Evolutionary conservation across 2,888 invertebrate species (phyloP).

Genomic region (Sicus ferrugineus): DNA sequence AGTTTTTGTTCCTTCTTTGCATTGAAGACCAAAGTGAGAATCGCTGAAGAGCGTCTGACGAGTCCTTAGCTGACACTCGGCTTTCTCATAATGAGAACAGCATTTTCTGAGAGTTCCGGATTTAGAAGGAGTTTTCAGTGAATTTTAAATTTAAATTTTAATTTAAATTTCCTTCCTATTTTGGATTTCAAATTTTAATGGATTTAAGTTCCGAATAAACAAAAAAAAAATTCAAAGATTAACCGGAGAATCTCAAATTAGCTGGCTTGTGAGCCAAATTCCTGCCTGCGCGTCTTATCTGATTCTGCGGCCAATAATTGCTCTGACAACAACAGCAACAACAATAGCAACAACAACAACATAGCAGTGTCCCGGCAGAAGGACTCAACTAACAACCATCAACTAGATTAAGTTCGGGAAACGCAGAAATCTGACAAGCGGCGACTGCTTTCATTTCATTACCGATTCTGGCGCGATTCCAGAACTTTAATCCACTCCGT

Average conservation of each 20-base stretch:
- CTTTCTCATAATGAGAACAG: not conserved
- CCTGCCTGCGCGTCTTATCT: not conserved
- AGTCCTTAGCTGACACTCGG: not conserved
- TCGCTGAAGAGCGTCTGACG: not conserved
- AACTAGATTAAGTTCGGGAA: conserved; percentile 18
- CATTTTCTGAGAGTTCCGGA: too few species aligned
- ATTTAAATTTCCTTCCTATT: not conserved
- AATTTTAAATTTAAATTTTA: not conserved
- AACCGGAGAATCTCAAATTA: conserved; percentile 7
- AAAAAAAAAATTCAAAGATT: not conserved
- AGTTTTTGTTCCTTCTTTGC: not conserved
- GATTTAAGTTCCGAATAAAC: too few species aligned
- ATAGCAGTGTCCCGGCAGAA: not conserved
- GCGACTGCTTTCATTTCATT: conserved; percentile 41
- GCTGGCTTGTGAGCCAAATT: not conserved
- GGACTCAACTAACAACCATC: conserved; percentile 12
- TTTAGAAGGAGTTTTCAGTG: too few species aligned
- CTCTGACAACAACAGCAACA: not conserved
- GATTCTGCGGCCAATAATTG: conserved; percentile 10
- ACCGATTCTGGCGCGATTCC: conserved; percentile 37
- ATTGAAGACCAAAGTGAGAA: not conserved
- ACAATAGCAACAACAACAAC: not conserved
- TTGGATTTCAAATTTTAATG: not conserved
- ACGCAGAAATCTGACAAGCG: conserved; percentile 24
- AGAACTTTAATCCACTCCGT: conserved; percentile 5